These are phyloP conservation scores for Himalopsyche phryganea DNA, from an alignment of 1,140 invertebrate genomes.

Conservation along the genomic window DNA sequence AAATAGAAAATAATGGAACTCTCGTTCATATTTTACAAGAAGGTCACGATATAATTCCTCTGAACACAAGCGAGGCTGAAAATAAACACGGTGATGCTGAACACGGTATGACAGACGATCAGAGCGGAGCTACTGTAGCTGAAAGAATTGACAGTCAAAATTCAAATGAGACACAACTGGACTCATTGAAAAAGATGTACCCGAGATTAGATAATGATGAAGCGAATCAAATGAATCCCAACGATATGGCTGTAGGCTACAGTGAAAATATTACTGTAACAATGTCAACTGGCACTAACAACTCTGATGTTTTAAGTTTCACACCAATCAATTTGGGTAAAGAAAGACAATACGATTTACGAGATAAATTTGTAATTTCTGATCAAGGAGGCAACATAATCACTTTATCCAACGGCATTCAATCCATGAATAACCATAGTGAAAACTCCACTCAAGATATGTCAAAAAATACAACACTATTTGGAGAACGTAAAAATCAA, in stretches of 20 bases:
- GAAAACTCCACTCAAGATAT: neutral
- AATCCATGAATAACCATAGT: neutral
- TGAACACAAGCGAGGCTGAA: constrained; percentile 30
- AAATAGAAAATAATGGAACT: constrained; percentile 57
- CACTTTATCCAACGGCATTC: neutral
- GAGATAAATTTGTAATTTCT: constrained; percentile 20
- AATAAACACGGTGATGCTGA: constrained; percentile 26
- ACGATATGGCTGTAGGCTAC: constrained; percentile 19
- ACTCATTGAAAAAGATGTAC: constrained; percentile 26
- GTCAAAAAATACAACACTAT: constrained; percentile 14
- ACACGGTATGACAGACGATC: constrained; percentile 19
- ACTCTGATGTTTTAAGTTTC: constrained; percentile 25
- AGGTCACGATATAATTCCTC: constrained; percentile 46
- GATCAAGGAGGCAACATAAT: constrained; percentile 1
- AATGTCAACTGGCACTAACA: constrained; percentile 22
- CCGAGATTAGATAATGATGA: constrained; percentile 42
- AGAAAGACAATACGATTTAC: constrained; percentile 35
- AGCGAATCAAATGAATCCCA: constrained; percentile 41
- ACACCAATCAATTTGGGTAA: constrained; percentile 31
- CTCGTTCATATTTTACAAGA: constrained; percentile 55
- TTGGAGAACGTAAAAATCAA: constrained; percentile 31
- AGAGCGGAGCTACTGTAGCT: neutral
- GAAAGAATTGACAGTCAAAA: neutral
- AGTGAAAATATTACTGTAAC: constrained; percentile 22
- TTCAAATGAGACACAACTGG: constrained; percentile 6